Base-by-base conservation (phyloP, 2,113 vertebrate genomes). In the Carlito syrichta region DNA sequence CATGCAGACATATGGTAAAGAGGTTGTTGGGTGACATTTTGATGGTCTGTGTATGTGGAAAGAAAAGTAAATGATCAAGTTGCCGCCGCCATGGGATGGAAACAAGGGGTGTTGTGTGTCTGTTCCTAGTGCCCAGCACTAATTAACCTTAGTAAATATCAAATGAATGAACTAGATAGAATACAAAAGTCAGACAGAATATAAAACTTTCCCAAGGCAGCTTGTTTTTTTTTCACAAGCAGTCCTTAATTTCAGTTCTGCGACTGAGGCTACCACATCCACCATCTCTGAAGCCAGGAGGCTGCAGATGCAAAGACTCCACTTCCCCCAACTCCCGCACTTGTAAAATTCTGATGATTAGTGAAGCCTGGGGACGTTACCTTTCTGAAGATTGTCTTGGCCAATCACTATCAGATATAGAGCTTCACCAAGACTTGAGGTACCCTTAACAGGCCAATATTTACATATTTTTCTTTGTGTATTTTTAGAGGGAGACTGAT, bases 401-500 rank as follows among this genome's bases (percentile, higher is more conserved):
- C n/a, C 69, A 32, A n/a, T 22, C 25, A 56, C 77, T 77, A 20
- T 66, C 84, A 63, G n/a, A 11, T 32, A 43, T 20, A 68, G 6
- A 81, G 56, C 32, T 74, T 89, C 40, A n/a, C 22, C 38, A 68
- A 74, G 50, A 52, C n/a, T 30, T 54, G 6, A 45, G 43, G 13
- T 92, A 8, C 19, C 54, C 63, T 45, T 35, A 76, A 95, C 43
- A 87, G 19, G 35, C 9, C 27, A 69, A n/a, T 40, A 48, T 45
- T 71, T 48, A 48, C 7, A 35, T 54, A 16, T 45, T 79, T 83
- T 54, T 63, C 14, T 52, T 58, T 6, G 32, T 58, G 4, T 32
- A 23, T 60, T 88, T 96, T 48, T 54, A 81, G 50, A 95, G 50
- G 83, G 23, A 83, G 16, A 50, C 27, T 71, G 6, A 71, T n/a